Conservation (phyloP, 2,797 vertebrate species). For the Cossypha heuglini region DNA sequence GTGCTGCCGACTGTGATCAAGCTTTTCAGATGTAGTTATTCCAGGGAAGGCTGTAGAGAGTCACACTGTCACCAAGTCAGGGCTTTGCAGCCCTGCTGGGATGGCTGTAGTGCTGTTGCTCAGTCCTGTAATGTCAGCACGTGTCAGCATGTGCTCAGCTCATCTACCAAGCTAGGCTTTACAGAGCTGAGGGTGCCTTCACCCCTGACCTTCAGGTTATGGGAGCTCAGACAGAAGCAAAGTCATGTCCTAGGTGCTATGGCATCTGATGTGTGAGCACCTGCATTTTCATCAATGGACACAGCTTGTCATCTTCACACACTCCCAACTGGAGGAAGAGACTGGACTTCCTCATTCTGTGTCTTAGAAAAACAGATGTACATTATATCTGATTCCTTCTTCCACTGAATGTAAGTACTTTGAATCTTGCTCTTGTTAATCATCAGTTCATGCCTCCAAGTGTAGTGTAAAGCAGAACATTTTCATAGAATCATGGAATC, state of each 20-base stretch:
- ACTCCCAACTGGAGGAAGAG: background rate
- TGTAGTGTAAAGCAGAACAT: background rate
- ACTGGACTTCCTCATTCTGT: background rate
- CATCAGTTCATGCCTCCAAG: background rate
- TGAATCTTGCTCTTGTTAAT: background rate
- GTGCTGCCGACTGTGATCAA: fast-evolving
- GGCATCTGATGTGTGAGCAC: background rate
- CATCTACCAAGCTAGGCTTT: background rate
- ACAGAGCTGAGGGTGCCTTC: background rate
- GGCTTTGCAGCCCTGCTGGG: background rate
- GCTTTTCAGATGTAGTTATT: background rate
- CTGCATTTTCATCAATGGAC: background rate
- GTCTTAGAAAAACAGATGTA: background rate
- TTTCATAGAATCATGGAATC: background rate
- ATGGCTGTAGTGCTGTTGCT: background rate
- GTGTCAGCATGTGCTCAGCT: fast-evolving
- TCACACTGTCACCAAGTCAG: background rate
- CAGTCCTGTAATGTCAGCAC: background rate
- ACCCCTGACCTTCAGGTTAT: background rate
- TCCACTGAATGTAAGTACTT: background rate
- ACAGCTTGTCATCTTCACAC: background rate
- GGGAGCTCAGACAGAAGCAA: background rate
- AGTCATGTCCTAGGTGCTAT: fast-evolving
- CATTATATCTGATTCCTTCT: background rate
- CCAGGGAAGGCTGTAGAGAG: background rate